Conservation (phyloP, 30 jellyfish, hydroid and myxozoan genomes). For the Aurelia aurita region DNA sequence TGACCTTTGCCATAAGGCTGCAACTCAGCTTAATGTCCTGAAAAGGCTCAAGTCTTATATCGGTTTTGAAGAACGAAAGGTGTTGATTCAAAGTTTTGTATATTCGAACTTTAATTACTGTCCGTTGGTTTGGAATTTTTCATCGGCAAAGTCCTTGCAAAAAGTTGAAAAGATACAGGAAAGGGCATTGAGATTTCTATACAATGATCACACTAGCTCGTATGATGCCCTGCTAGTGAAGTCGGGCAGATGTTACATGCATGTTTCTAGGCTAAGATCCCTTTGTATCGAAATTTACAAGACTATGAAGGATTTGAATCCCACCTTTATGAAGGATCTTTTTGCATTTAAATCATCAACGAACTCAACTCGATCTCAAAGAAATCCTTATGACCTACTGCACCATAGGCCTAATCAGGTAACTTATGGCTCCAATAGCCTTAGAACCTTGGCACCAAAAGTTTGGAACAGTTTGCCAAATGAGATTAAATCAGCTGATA, state of each 20-base stretch:
- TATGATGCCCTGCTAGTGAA: background rate
- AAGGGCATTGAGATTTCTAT: conserved; percentile 27
- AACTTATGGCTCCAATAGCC: conserved; percentile 6
- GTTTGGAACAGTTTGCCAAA: background rate
- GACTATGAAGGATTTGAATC: conserved; percentile 6
- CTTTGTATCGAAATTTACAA: background rate
- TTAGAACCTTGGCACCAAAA: background rate
- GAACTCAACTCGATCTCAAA: background rate
- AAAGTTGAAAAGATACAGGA: conserved; percentile 33
- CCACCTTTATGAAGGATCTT: background rate
- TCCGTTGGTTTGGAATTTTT: conserved; percentile 55
- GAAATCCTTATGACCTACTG: conserved; percentile 17
- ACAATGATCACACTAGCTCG: background rate
- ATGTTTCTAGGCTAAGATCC: conserved; percentile 2
- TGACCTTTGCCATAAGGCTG: conserved; percentile 36
- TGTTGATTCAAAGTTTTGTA: conserved; percentile 29
- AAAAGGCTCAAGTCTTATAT: conserved; percentile 19
- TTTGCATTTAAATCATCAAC: background rate
- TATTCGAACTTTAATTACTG: conserved; percentile 47
- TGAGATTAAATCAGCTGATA: conserved; percentile 11
- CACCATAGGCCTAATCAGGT: conserved; percentile 16
- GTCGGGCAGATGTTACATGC: conserved; percentile 14
- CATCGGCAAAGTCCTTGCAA: conserved; percentile 34
- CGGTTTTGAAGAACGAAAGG: conserved; percentile 26
- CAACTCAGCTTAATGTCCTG: conserved; percentile 56